phyloP scores from a whole-genome alignment of 2,888 invertebrate species.

The Agrilus mali region DNA sequence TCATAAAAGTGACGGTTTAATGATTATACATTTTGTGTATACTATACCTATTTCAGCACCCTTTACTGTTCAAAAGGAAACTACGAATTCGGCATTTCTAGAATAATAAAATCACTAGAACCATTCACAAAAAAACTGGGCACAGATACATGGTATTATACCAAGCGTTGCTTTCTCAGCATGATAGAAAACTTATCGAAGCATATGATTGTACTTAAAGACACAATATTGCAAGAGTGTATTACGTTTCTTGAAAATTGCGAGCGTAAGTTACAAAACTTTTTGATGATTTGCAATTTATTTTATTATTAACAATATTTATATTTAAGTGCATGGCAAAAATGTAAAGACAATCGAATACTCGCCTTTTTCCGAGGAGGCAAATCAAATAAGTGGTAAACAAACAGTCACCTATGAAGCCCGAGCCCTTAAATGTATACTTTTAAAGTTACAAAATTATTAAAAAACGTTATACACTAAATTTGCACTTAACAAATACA shows the following conservation, averaged over 20 bases:
- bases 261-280: slow-evolving; percentile 43
- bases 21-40: neutral
- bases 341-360: slow-evolving; percentile 74
- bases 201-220: slow-evolving; percentile 78
- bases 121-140: slow-evolving; percentile 90
- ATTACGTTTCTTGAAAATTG: slow-evolving; percentile 82
- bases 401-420: slow-evolving; percentile 90
- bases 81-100: slow-evolving; percentile 95
- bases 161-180: slow-evolving; percentile 91
- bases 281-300: neutral
- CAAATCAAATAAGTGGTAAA: slow-evolving; percentile 53
- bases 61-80: slow-evolving; percentile 97
- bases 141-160: slow-evolving; percentile 97
- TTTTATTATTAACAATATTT: neutral
- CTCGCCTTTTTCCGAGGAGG: slow-evolving; percentile 62
- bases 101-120: slow-evolving; percentile 93
- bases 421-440: slow-evolving; percentile 66
- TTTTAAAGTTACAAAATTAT: slow-evolving; percentile 50
- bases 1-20: too few species aligned
- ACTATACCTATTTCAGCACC: slow-evolving; percentile 43
- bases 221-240: slow-evolving; percentile 78
- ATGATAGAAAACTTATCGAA: slow-evolving; percentile 82
- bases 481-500: too few species aligned
- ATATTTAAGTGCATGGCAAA: slow-evolving; percentile 61
- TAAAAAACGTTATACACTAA: slow-evolving; percentile 11